Percentiles rank a stretch among this genome's conserved stretches.
Conservation (phyloP, 1,140 invertebrate genomes). For the Cydia pomonella region DNA sequence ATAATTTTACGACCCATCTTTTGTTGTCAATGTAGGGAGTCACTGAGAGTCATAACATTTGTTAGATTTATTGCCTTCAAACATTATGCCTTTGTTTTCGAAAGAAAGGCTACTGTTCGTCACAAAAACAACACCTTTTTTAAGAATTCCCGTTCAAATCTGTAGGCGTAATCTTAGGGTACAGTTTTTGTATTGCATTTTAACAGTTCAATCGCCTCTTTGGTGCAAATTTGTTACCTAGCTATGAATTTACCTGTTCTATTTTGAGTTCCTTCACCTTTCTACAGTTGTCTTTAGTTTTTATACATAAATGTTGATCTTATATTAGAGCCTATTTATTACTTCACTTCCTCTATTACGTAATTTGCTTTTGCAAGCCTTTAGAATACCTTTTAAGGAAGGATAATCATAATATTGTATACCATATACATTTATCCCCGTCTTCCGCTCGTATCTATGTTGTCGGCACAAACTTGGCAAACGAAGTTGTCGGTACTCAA, state of each 20-base stretch:
- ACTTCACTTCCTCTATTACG: slow-evolving; percentile 11
- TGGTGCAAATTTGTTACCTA: background rate
- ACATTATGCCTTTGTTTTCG: slow-evolving; percentile 38
- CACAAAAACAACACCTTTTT: slow-evolving; percentile 25
- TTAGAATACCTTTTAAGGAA: slow-evolving; percentile 3
- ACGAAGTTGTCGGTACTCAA: slow-evolving; percentile 32
- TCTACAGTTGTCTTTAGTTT: background rate
- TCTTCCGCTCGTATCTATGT: slow-evolving; percentile 20
- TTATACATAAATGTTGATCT: background rate
- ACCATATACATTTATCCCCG: background rate
- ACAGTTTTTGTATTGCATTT: slow-evolving; percentile 4
- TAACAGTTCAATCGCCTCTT: background rate
- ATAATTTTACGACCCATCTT: slow-evolving; percentile 40
- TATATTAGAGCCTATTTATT: background rate
- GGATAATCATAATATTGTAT: slow-evolving; percentile 20
- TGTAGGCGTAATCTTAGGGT: slow-evolving; percentile 3
- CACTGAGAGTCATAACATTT: slow-evolving; percentile 47
- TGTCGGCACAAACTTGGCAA: slow-evolving; percentile 28
- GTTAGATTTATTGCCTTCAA: slow-evolving; percentile 36
- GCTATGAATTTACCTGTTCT: background rate
- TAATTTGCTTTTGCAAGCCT: background rate
- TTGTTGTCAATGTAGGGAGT: slow-evolving; percentile 39
- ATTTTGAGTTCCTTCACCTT: slow-evolving; percentile 12
- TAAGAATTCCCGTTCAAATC: background rate
- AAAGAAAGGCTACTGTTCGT: slow-evolving; percentile 36